A percentile compares a stretch with the other conserved stretches of the same genome.
phyloP scores from a whole-genome alignment of 1,140 invertebrate genomes.

The Parapsyche elsis region DNA sequence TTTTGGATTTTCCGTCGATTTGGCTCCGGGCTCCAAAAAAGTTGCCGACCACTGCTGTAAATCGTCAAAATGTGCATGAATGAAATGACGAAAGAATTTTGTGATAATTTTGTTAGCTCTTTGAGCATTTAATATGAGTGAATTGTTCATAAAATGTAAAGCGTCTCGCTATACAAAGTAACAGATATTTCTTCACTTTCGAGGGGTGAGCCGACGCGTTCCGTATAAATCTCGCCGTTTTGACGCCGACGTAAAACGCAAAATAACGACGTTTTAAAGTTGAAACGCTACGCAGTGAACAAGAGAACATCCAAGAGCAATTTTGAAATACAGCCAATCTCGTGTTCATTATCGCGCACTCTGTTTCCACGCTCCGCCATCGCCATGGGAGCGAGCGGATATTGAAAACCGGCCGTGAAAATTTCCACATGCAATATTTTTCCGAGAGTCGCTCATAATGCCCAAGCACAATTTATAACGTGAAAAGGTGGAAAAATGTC shows the following conservation, averaged over 20 bases:
- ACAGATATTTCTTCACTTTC: neutral
- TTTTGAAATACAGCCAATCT: conserved; percentile 5
- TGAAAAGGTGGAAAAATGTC: conserved; percentile 27
- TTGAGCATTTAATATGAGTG: neutral
- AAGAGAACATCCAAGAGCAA: conserved; percentile 7
- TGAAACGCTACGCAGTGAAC: conserved; percentile 7
- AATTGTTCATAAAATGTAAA: neutral
- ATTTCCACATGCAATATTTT: conserved; percentile 16
- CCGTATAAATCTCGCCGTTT: neutral
- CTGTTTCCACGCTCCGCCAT: neutral
- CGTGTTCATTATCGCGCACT: conserved; percentile 4
- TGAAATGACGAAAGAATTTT: too few relatives aligned
- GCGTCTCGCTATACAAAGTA: neutral
- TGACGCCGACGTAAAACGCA: neutral
- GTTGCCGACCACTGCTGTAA: too few relatives aligned
- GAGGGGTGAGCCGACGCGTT: neutral
- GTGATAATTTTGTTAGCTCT: too few relatives aligned
- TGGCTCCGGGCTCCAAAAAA: too few relatives aligned
- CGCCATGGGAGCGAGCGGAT: neutral
- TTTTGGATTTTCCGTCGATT: too few relatives aligned
- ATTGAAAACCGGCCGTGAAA: conserved; percentile 8
- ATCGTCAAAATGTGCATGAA: too few relatives aligned
- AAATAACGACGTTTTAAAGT: conserved; percentile 32
- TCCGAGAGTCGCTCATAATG: conserved; percentile 8
- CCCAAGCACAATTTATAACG: conserved; percentile 6